Conservation (phyloP, 2,888 invertebrate species). For the Eupithecia subumbrata region DNA sequence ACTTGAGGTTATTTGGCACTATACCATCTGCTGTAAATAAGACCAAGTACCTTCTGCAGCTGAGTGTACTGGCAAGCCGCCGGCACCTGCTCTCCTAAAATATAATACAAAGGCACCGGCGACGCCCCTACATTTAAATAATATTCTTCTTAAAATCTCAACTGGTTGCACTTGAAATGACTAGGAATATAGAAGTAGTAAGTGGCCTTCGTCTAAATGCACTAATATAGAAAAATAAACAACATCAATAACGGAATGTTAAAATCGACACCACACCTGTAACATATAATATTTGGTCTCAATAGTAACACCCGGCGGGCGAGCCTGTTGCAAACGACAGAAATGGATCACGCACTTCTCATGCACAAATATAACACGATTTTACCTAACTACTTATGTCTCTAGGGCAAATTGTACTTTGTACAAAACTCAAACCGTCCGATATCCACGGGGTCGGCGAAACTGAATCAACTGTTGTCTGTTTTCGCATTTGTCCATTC, state of each 20-base stretch:
- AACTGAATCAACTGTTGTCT: slow-evolving; percentile 64
- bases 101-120: slow-evolving; percentile 74
- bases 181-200: slow-evolving; percentile 82
- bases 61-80: slow-evolving; percentile 52
- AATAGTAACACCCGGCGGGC: slow-evolving; percentile 80
- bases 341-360: slow-evolving; percentile 71
- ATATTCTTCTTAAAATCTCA: slow-evolving; percentile 78
- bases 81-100: slow-evolving; percentile 63
- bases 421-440: slow-evolving; percentile 81
- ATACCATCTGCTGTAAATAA: slow-evolving; percentile 72
- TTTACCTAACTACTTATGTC: slow-evolving; percentile 83
- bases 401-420: slow-evolving; percentile 84
- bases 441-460: slow-evolving; percentile 69
- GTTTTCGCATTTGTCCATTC: slow-evolving; percentile 59
- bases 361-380: slow-evolving; percentile 74
- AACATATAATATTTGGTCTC: slow-evolving; percentile 84
- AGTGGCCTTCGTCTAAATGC: slow-evolving; percentile 79
- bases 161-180: slow-evolving; percentile 83
- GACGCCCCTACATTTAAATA: slow-evolving; percentile 63
- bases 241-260: slow-evolving; percentile 78
- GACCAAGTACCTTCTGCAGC: slow-evolving; percentile 62
- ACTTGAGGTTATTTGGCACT: slow-evolving; percentile 83
- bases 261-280: slow-evolving; percentile 82
- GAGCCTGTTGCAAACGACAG: slow-evolving; percentile 70
- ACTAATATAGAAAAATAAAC: slow-evolving; percentile 62